These are phyloP conservation scores for Pseudonaja textilis DNA, from an alignment of 2,113 vertebrate genomes.

Conservation along the genomic window DNA sequence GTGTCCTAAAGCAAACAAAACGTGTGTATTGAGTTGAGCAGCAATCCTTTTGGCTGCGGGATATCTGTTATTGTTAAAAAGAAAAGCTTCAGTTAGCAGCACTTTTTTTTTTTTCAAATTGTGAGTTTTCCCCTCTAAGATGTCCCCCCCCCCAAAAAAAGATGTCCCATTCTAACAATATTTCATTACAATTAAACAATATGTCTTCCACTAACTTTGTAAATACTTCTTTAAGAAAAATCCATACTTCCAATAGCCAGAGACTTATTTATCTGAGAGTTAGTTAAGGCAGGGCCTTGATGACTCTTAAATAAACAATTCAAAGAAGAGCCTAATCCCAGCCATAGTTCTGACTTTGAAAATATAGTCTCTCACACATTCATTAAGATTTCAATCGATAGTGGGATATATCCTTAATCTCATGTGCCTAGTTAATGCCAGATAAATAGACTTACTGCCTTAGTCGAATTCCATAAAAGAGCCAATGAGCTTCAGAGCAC, in stretches of 20 bases:
- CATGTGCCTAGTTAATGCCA: slow-evolving; percentile 78
- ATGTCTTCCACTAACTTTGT: neutral
- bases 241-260: neutral
- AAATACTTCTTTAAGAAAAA: neutral
- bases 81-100: neutral
- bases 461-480: slow-evolving; percentile 72
- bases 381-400: slow-evolving; percentile 54
- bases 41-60: neutral
- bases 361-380: slow-evolving; percentile 10
- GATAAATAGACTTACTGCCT: slow-evolving; percentile 64
- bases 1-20: neutral
- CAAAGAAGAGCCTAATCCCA: slow-evolving; percentile 6
- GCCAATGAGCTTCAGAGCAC: neutral
- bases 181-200: neutral
- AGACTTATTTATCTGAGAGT: neutral
- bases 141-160: neutral
- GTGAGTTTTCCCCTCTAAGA: neutral
- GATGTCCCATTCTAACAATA: neutral
- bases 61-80: neutral
- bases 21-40: neutral
- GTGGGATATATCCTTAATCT: slow-evolving; percentile 46
- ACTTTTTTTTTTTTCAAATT: neutral
- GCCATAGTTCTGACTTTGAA: slow-evolving; percentile 5
- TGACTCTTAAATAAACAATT: slow-evolving; percentile 24
- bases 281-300: slow-evolving; percentile 13